Conservation (phyloP, 1,140 invertebrate genomes). For the Platorchestia sp. region DNA sequence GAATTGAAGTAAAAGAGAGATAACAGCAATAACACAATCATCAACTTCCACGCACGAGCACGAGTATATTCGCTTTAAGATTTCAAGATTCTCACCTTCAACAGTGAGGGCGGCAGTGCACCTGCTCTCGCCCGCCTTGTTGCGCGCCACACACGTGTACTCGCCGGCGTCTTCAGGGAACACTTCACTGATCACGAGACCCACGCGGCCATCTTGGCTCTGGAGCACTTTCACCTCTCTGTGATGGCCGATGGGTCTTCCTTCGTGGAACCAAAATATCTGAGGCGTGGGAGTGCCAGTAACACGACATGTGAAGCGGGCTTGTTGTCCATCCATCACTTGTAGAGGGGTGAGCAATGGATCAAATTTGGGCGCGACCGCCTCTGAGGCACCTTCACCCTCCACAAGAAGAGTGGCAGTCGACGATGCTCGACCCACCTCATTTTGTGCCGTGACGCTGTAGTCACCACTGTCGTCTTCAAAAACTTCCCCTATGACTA, state of each 20-base stretch:
- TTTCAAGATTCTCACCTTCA: conserved; percentile 78
- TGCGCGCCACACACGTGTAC: conserved; percentile 87
- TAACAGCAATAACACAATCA: no score
- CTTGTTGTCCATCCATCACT: conserved; percentile 94
- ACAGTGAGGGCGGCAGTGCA: conserved; percentile 85
- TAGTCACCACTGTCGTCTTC: conserved; percentile 82
- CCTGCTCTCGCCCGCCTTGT: conserved; percentile 86
- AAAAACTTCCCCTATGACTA: conserved; percentile 83
- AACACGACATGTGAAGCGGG: conserved; percentile 81
- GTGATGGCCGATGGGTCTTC: conserved; percentile 80
- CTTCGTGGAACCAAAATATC: conserved; percentile 86
- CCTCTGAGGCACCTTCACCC: conserved; percentile 73
- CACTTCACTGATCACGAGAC: conserved; percentile 89
- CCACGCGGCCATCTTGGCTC: conserved; percentile 83
- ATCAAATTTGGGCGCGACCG: conserved; percentile 82
- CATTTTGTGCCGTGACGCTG: conserved; percentile 91
- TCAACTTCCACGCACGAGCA: no score
- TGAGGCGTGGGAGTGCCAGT: conserved; percentile 85
- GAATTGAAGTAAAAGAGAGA: no score
- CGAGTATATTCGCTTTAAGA: no score
- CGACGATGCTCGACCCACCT: conserved; percentile 85
- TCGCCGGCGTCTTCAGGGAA: conserved; percentile 94
- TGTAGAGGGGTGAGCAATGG: conserved; percentile 80
- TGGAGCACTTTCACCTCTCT: conserved; percentile 84
- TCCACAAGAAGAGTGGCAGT: conserved; percentile 82